These are phyloP conservation scores for Icerya purchasi DNA, from an alignment of 2,888 invertebrate genomes.

Conservation along the genomic window DNA sequence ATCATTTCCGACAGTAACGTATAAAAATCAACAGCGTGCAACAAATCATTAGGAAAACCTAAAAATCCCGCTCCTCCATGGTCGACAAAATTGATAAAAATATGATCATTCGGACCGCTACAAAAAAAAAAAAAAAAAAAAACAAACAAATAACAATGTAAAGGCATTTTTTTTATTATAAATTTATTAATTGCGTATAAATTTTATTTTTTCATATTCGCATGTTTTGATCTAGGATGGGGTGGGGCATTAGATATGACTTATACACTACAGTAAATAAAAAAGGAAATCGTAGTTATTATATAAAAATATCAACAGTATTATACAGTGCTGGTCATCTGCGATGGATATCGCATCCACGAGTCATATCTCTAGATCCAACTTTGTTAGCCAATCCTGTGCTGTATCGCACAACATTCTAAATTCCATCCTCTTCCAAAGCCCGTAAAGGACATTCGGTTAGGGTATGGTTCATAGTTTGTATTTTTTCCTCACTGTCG, in stretches of 20 bases:
- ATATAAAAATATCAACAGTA: no score
- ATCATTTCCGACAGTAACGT: background rate
- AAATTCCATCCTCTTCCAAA: background rate
- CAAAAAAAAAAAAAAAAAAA: no score
- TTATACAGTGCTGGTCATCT: background rate
- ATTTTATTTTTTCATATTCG: no score
- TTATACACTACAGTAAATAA: no score
- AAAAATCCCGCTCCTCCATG: constrained; percentile 37
- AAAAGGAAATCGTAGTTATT: no score
- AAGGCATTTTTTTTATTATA: no score
- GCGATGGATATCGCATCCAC: background rate
- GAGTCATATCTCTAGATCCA: background rate
- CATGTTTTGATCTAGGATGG: no score
- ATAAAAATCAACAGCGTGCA: constrained; percentile 20
- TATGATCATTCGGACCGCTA: constrained; percentile 33
- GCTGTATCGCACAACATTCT: background rate
- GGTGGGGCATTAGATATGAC: no score
- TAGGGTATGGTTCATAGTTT: background rate
- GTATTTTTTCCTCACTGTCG: background rate
- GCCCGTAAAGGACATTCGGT: background rate
- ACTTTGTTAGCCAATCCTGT: background rate
- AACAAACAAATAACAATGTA: no score
- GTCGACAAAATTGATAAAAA: constrained; percentile 38
- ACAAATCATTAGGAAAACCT: constrained; percentile 27
- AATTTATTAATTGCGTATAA: no score